These are phyloP conservation scores for Lasioglossum marginatum DNA, from an alignment of 2,888 invertebrate species.

Conservation along the genomic window DNA sequence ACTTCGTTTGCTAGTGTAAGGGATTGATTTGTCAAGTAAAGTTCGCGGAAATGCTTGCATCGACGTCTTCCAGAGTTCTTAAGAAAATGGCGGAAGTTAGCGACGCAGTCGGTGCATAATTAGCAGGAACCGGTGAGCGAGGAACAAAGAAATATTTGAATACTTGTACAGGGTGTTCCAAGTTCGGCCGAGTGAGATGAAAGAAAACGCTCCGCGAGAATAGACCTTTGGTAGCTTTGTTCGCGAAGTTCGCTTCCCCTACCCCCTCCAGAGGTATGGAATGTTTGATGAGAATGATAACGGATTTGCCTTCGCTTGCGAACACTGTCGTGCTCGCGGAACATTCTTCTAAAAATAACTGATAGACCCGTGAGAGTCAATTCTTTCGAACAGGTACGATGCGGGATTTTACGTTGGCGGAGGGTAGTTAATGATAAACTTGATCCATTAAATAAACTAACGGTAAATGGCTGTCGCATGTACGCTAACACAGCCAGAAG, in stretches of 20 bases:
- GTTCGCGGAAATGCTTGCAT: conserved; percentile 9
- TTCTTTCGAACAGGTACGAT: neutral
- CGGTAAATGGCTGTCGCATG: neutral
- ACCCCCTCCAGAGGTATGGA: neutral
- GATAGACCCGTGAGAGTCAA: neutral
- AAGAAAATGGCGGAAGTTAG: conserved; percentile 13
- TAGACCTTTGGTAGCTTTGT: neutral
- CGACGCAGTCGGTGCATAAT: conserved; percentile 1
- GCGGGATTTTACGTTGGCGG: neutral
- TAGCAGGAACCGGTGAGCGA: neutral
- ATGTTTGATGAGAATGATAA: conserved; percentile 5
- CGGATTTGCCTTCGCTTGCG: neutral
- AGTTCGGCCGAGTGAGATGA: neutral
- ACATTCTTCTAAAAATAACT: neutral
- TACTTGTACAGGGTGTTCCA: neutral
- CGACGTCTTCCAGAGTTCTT: neutral
- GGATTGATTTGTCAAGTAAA: neutral
- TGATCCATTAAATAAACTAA: neutral
- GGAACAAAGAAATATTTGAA: conserved; percentile 16
- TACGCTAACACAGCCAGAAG: neutral
- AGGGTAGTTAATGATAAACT: neutral
- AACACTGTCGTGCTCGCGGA: neutral
- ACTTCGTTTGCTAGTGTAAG: neutral
- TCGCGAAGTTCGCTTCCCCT: neutral
- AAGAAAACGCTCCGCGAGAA: neutral